A percentile compares a stretch with the other conserved stretches of the same genome.
phyloP scores from a whole-genome alignment of 1,140 invertebrate genomes.

The Micrasema longulum region DNA sequence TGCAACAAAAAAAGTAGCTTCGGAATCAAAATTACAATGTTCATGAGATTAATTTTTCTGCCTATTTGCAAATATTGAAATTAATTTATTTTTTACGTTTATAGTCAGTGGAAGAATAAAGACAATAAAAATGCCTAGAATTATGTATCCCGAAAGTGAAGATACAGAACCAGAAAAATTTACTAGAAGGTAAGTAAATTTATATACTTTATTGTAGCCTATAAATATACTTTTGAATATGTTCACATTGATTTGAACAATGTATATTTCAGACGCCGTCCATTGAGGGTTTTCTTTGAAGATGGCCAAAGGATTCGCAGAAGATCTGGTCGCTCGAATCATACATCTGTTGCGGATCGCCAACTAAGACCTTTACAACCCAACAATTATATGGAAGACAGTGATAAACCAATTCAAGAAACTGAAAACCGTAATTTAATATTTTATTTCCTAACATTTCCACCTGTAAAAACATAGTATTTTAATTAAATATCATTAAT shows the following conservation, averaged over 20 bases:
- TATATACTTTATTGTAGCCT: not conserved
- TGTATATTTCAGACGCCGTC: conserved; percentile 57
- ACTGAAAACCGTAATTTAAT: conserved; percentile 51
- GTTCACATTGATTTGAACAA: too few relatives aligned
- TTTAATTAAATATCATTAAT: too few relatives aligned
- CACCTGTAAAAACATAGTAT: too few relatives aligned
- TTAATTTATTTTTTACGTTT: too few relatives aligned
- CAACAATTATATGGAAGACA: conserved; percentile 68
- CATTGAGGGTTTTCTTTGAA: conserved; percentile 66
- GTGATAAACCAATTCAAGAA: conserved; percentile 67
- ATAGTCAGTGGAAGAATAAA: conserved; percentile 62
- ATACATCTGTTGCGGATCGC: conserved; percentile 32
- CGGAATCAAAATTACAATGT: too few relatives aligned
- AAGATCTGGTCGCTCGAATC: conserved; percentile 10
- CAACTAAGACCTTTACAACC: conserved; percentile 58
- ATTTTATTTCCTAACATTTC: not conserved
- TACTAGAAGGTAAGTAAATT: conserved; percentile 60
- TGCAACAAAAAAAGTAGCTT: too few relatives aligned
- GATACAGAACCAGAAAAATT: conserved; percentile 67
- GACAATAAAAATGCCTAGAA: conserved; percentile 66
- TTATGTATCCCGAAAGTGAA: conserved; percentile 66
- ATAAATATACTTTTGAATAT: not conserved
- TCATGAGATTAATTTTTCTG: too few relatives aligned
- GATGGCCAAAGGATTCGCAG: conserved; percentile 61
- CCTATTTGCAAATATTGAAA: too few relatives aligned